Evolutionary conservation across 2,888 invertebrate species (phyloP).

Genomic region (Julus scanicus): DNA sequence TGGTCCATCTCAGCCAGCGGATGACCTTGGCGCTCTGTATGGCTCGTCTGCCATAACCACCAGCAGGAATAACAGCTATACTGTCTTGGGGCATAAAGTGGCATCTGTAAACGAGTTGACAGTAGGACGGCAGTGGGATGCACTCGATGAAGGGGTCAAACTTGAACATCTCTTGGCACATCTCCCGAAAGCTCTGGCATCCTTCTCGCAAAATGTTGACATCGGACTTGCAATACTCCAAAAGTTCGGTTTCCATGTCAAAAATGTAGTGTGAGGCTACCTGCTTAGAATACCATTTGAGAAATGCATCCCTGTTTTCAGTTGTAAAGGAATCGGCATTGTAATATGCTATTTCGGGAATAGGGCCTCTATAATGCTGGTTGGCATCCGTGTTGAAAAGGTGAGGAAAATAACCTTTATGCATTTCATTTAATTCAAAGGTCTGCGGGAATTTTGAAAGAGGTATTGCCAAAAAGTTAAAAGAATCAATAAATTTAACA

Average conservation of each 20-base stretch:
- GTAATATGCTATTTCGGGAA: not conserved
- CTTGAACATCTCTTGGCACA: too few species aligned
- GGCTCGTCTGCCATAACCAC: not conserved
- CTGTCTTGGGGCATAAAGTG: not conserved
- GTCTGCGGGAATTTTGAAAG: not conserved
- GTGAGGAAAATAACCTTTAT: conserved; percentile 36
- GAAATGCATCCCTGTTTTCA: not conserved
- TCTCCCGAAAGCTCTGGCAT: not conserved
- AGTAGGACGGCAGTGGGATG: not conserved
- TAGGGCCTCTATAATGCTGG: not conserved
- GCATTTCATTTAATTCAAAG: not conserved
- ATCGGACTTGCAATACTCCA: conserved; percentile 18
- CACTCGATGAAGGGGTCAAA: not conserved
- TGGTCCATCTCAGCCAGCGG: not conserved
- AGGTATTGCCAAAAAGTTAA: conserved; percentile 5
- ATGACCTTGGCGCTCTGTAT: not conserved
- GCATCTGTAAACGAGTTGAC: not conserved
- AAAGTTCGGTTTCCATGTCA: not conserved
- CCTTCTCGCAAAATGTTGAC: not conserved
- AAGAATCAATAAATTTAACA: conserved; percentile 44
- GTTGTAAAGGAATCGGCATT: not conserved
- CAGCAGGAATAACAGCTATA: not conserved
- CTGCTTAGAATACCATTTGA: conserved; percentile 7
- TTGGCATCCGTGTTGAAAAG: not conserved
- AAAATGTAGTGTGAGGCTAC: not conserved